phyloP scores from a whole-genome alignment of 2,888 invertebrate species.

The Melanargia galathea region DNA sequence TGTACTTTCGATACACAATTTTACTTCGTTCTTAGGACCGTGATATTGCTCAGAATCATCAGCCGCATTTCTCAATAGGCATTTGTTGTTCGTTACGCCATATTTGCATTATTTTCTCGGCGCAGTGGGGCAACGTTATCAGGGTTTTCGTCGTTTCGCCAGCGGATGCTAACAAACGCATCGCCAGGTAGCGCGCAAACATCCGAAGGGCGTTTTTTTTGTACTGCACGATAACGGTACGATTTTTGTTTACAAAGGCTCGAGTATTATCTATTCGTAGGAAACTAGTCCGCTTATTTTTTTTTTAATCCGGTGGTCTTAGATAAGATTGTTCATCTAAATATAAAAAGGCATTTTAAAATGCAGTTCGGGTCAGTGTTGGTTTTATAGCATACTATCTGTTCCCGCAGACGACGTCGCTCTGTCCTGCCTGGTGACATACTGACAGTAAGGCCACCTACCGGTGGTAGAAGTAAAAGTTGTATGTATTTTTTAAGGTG shows the following conservation, averaged over 20 bases:
- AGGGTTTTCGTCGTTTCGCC: conserved; percentile 49
- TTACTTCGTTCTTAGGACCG: not conserved
- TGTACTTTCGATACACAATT: not conserved
- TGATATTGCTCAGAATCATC: conserved; percentile 9
- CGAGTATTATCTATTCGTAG: conserved; percentile 9
- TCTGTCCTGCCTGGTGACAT: too few species aligned
- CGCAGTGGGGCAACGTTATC: conserved; percentile 56
- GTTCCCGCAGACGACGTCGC: too few species aligned
- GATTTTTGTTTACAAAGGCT: conserved; percentile 8
- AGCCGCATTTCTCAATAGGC: conserved; percentile 28
- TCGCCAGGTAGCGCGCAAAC: conserved; percentile 48
- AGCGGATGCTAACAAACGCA: conserved; percentile 49
- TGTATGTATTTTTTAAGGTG: too few species aligned
- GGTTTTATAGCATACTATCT: conserved; percentile 3
- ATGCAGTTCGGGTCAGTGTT: conserved; percentile 12
- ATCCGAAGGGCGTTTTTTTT: conserved; percentile 42
- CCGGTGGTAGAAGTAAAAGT: too few species aligned
- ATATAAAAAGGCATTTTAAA: too few species aligned
- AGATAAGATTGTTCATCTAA: conserved; percentile 9
- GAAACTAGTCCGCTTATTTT: conserved; percentile 7
- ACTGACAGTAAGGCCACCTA: too few species aligned
- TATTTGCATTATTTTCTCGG: conserved; percentile 41
- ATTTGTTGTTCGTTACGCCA: conserved; percentile 44
- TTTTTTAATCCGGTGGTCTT: not conserved
- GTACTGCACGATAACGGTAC: conserved; percentile 19